A percentile compares a stretch with the other conserved stretches of the same genome.
Conservation (phyloP, 2,797 vertebrate genomes). For the Danio aesculapii region DNA sequence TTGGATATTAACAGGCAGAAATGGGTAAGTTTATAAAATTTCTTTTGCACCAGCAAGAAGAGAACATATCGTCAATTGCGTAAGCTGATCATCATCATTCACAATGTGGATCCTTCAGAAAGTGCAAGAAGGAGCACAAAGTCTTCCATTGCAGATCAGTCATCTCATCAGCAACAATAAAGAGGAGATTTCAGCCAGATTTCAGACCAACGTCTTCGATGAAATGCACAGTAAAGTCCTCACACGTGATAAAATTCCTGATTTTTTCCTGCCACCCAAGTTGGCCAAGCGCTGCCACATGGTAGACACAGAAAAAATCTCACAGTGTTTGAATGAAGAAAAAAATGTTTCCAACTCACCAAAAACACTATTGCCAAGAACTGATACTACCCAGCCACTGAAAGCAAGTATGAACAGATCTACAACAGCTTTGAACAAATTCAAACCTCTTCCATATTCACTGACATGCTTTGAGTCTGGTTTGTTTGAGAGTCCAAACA, state of each 20-base stretch:
- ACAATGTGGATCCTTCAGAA: constrained; percentile 76
- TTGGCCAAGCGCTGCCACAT: constrained; percentile 62
- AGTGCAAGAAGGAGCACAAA: constrained; percentile 71
- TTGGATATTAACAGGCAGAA: neutral
- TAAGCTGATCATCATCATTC: neutral
- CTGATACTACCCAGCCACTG: neutral
- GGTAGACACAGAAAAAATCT: constrained; percentile 48
- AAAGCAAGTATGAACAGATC: constrained; percentile 42
- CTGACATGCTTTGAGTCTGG: constrained; percentile 71
- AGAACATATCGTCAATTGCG: too few species aligned
- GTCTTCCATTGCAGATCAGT: constrained; percentile 68
- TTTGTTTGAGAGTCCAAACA: constrained; percentile 77
- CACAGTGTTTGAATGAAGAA: constrained; percentile 18
- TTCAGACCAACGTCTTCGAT: constrained; percentile 59
- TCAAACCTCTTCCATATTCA: constrained; percentile 68
- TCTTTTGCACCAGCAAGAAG: too few species aligned
- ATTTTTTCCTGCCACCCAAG: constrained; percentile 76
- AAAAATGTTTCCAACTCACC: constrained; percentile 13
- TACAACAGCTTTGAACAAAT: constrained; percentile 13
- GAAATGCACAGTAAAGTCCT: constrained; percentile 76
- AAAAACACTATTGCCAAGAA: constrained; percentile 36
- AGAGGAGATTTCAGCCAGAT: constrained; percentile 56
- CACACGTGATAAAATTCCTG: constrained; percentile 77
- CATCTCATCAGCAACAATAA: constrained; percentile 61
- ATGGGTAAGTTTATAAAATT: too few species aligned